Conservation (phyloP, 2,888 invertebrate species). For the Chalcosyrphus nemorum region DNA sequence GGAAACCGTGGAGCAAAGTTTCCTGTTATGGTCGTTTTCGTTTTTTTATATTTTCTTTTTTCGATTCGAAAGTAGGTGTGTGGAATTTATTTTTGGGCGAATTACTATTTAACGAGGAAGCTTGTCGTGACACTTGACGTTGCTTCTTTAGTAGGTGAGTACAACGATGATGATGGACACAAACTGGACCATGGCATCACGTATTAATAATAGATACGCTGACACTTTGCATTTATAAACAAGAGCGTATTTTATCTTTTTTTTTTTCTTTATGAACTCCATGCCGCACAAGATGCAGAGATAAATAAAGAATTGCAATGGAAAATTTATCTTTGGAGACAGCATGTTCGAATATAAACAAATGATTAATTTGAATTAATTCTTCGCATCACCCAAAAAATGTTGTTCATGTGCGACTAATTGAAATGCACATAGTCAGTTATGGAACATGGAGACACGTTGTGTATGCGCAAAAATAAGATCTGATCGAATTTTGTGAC, state of each 20-base stretch:
- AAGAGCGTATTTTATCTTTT: not conserved
- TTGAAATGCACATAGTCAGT: conserved; percentile 8
- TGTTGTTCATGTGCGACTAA: conserved; percentile 2
- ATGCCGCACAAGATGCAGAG: not conserved
- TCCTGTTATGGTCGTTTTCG: conserved; percentile 57
- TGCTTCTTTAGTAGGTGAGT: conserved; percentile 23
- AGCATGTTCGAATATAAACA: not conserved
- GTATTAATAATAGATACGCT: conserved; percentile 13
- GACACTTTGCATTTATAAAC: not conserved
- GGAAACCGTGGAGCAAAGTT: conserved; percentile 45
- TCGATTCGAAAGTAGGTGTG: conserved; percentile 52
- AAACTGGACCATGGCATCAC: conserved; percentile 41
- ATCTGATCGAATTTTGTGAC: no score
- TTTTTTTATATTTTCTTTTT: conserved; percentile 33
- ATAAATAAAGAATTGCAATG: not conserved
- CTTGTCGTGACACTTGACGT: conserved; percentile 46
- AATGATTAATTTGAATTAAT: not conserved
- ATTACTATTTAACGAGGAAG: conserved; percentile 46
- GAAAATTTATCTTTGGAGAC: not conserved
- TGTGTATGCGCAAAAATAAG: not conserved
- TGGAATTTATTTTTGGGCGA: conserved; percentile 40
- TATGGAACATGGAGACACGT: conserved; percentile 7
- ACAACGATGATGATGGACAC: conserved; percentile 17
- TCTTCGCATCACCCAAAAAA: not conserved
- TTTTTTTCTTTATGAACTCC: not conserved